Evolutionary conservation across 2,888 invertebrate genomes (phyloP).

Genomic region (Cryptocephalus moraei): DNA sequence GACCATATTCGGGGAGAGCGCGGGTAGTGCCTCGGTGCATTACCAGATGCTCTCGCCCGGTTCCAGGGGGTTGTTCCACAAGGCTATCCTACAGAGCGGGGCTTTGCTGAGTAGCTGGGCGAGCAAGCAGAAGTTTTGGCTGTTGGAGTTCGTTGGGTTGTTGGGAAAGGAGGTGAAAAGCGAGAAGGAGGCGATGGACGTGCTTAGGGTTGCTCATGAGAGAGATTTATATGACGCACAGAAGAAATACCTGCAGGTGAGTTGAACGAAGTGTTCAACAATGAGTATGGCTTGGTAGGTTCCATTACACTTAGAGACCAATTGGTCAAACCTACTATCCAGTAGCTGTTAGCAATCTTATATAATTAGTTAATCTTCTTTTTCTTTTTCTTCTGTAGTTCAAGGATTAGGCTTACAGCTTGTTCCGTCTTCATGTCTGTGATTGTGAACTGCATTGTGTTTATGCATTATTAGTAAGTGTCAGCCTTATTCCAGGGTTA

Average conservation of each 20-base stretch:
- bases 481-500: no score
- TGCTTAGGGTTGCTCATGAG: conserved; percentile 8
- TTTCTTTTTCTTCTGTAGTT: no score
- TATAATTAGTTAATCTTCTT: no score
- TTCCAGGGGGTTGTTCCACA: conserved; percentile 21
- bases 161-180: conserved; percentile 14
- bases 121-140: neutral
- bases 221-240: neutral
- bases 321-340: no score
- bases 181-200: conserved; percentile 19
- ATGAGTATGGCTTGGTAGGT: no score
- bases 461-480: no score
- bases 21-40: conserved; percentile 10
- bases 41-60: conserved; percentile 7
- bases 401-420: no score
- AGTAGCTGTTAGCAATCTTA: no score
- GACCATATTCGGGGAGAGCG: conserved; percentile 25
- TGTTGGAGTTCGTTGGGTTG: conserved; percentile 8
- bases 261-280: neutral
- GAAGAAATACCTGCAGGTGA: neutral
- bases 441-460: no score
- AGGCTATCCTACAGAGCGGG: conserved; percentile 27
- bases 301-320: no score
- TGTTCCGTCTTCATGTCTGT: no score
- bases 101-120: conserved; percentile 16